Percentiles rank a stretch among this genome's conserved stretches.
Evolutionary conservation across 2,797 vertebrate genomes (phyloP).

Genomic region (Phylloscopus collybita): DNA sequence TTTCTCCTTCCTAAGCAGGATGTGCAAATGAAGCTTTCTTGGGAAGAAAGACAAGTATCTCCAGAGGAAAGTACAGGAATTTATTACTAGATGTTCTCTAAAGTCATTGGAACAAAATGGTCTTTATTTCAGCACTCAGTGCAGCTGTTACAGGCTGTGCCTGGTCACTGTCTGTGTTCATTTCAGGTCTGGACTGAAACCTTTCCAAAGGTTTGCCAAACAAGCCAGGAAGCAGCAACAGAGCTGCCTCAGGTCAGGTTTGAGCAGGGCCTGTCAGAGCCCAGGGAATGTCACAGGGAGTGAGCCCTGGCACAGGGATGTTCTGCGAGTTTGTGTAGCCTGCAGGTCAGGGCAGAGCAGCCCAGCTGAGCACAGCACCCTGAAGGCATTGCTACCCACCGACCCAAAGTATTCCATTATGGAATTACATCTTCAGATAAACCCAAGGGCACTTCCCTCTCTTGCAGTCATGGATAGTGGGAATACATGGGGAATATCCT

Average conservation of each 20-base stretch:
- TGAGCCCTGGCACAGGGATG: accelerated
- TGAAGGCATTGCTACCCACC: not conserved
- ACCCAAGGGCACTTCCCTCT: not conserved
- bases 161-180: not conserved
- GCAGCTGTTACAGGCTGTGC: not conserved
- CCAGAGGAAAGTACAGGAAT: not conserved
- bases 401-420: not conserved
- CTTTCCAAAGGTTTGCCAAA: not conserved
- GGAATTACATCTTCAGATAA: not conserved
- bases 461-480: not conserved
- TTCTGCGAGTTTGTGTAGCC: not conserved
- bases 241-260: not conserved
- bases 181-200: not conserved
- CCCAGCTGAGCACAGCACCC: not conserved
- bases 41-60: not conserved
- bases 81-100: not conserved
- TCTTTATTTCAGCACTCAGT: not conserved
- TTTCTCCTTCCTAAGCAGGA: not conserved
- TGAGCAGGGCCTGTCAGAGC: not conserved
- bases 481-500: not conserved
- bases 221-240: not conserved
- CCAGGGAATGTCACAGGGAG: not conserved
- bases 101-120: not conserved
- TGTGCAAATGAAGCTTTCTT: not conserved
- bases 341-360: not conserved